Evolutionary conservation across 2,797 vertebrate species (phyloP).

Genomic region (Scarus forsteni): DNA sequence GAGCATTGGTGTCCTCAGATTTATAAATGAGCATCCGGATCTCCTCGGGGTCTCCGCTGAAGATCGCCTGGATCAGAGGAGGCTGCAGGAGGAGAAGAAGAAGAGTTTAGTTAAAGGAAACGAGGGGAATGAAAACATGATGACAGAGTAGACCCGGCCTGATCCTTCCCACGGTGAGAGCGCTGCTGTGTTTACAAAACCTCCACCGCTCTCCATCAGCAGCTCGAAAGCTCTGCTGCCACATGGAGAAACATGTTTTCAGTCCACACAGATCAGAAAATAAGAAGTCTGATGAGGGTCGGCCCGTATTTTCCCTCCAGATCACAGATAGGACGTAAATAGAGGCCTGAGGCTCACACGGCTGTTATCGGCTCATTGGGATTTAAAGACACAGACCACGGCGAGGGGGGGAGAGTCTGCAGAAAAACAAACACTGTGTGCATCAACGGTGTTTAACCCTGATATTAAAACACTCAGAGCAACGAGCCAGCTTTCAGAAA

Average conservation of each 20-base stretch:
- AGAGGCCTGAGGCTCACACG: constrained; percentile 31
- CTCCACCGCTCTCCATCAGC: background rate
- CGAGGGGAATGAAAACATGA: too few relatives aligned
- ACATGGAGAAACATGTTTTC: background rate
- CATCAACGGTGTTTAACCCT: background rate
- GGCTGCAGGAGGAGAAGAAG: constrained; percentile 80
- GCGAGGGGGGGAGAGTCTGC: background rate
- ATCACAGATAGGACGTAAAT: constrained; percentile 59
- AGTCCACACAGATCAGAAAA: constrained; percentile 39
- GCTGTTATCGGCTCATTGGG: constrained; percentile 22
- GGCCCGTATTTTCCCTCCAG: constrained; percentile 60
- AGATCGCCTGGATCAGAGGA: constrained; percentile 95
- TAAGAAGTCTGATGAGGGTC: constrained; percentile 34
- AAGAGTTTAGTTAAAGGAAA: too few relatives aligned
- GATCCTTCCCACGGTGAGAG: constrained; percentile 53
- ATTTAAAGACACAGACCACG: background rate
- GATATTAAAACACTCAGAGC: too few relatives aligned
- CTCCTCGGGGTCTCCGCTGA: constrained; percentile 96
- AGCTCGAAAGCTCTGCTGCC: background rate
- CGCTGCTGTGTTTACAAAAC: constrained; percentile 46
- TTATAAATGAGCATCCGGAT: constrained; percentile 97
- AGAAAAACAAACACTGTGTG: background rate
- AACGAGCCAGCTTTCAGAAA: too few relatives aligned
- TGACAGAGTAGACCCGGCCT: constrained; percentile 1
- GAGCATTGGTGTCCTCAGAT: constrained; percentile 95